Percentiles rank a stretch among this genome's conserved stretches.
Evolutionary conservation across 2,888 invertebrate species (phyloP).

Genomic region (Hyles lineata): DNA sequence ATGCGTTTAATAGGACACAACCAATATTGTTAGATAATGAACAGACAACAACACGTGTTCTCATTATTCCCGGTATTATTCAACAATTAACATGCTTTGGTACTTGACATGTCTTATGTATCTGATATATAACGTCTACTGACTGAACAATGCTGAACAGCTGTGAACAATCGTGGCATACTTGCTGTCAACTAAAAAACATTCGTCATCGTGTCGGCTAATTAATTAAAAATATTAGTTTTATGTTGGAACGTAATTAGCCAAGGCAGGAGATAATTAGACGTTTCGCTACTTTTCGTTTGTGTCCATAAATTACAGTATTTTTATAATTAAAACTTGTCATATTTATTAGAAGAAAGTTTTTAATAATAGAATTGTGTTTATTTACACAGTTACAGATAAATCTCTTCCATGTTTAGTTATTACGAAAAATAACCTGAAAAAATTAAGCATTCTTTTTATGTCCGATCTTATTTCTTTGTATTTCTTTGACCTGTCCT

Average conservation of each 20-base stretch:
- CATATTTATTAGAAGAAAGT: background rate
- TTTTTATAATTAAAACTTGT: background rate
- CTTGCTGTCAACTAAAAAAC: constrained; percentile 20
- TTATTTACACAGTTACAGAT: background rate
- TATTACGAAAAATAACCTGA: too few relatives aligned
- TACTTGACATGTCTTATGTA: background rate
- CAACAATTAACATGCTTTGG: background rate
- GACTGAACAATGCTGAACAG: background rate
- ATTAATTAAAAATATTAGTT: constrained; percentile 25
- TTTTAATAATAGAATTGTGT: background rate
- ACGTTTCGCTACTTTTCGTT: background rate
- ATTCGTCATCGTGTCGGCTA: constrained; percentile 18
- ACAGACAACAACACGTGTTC: background rate
- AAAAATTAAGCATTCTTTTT: too few relatives aligned
- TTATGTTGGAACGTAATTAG: constrained; percentile 17
- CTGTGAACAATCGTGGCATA: constrained; percentile 1
- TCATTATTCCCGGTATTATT: background rate
- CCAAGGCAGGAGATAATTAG: constrained; percentile 9
- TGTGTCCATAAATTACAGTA: background rate
- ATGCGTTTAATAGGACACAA: background rate
- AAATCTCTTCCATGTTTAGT: too few relatives aligned
- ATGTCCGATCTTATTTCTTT: too few relatives aligned
- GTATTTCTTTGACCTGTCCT: background rate
- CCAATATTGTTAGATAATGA: constrained; percentile 1
- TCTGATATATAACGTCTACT: background rate